Percentiles rank a stretch among this genome's conserved stretches.
Evolutionary conservation across 2,888 invertebrate species (phyloP).

Genomic region (Sarcophaga rosellei): DNA sequence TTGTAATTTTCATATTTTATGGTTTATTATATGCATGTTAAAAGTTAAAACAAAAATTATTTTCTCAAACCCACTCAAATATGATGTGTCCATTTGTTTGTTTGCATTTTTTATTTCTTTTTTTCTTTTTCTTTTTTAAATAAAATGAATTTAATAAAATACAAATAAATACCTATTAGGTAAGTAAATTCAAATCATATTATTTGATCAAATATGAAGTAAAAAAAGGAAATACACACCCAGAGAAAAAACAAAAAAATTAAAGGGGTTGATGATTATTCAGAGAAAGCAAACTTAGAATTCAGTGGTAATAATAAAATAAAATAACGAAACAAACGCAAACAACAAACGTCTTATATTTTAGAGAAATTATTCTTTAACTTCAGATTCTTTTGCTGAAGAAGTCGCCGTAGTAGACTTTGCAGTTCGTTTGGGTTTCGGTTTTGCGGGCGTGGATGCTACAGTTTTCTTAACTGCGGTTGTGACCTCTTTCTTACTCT

Average conservation of each 20-base stretch:
- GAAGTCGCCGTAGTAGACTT: slow-evolving; percentile 3
- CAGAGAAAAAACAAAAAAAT: background rate
- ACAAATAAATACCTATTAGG: slow-evolving; percentile 8
- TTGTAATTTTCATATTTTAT: slow-evolving; percentile 20
- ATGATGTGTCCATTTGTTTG: slow-evolving; percentile 14
- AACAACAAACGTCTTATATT: slow-evolving; percentile 16
- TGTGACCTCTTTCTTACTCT: slow-evolving; percentile 2
- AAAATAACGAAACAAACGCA: slow-evolving; percentile 25
- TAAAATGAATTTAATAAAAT: slow-evolving; percentile 2
- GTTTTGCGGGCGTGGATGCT: slow-evolving; percentile 41
- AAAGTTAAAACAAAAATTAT: slow-evolving; percentile 21
- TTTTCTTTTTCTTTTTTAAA: background rate
- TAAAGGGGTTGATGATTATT: no score
- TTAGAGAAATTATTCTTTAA: slow-evolving; percentile 54
- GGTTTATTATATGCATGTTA: slow-evolving; percentile 4
- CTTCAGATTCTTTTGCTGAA: slow-evolving; percentile 52
- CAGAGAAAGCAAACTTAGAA: no score
- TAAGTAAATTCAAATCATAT: slow-evolving; percentile 14
- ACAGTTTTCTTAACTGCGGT: slow-evolving; percentile 35
- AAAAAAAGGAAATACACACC: background rate
- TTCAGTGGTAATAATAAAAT: background rate
- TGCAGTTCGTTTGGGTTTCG: slow-evolving; percentile 49
- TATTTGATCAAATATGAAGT: background rate
- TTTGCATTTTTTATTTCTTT: slow-evolving; percentile 3
- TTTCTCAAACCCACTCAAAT: slow-evolving; percentile 36